Evolutionary conservation across 2,113 vertebrate species (phyloP).

Genomic region (Irena cyanogastra): DNA sequence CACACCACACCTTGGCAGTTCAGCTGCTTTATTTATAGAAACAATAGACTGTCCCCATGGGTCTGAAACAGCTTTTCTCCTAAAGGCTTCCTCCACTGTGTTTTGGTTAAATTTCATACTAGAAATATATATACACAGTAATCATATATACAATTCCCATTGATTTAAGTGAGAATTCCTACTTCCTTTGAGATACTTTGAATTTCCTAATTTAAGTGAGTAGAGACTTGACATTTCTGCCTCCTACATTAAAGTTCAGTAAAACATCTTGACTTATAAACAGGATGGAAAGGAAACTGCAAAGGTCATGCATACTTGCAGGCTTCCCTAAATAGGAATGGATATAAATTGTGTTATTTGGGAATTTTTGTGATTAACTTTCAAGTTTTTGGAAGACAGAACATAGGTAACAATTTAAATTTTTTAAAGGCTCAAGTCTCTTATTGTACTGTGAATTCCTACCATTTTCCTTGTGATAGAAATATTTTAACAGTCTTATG

Average conservation of each 20-base stretch:
- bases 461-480: not conserved
- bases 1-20: not conserved
- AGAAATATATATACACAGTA: not conserved
- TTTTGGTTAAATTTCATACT: not conserved
- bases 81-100: not conserved
- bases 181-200: not conserved
- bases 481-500: not conserved
- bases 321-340: not conserved
- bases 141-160: not conserved
- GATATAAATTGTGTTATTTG: not conserved
- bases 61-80: not conserved
- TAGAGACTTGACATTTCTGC: not conserved
- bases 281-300: not conserved
- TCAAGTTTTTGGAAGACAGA: not conserved
- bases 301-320: not conserved
- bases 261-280: not conserved
- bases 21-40: not conserved
- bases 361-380: not conserved
- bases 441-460: not conserved
- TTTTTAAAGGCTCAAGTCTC: rapidly evolving
- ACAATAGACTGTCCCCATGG: not conserved
- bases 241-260: not conserved
- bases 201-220: not conserved
- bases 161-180: not conserved
- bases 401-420: rapidly evolving